A percentile compares a stretch with the other conserved stretches of the same genome.
These are phyloP conservation scores for Sepioteuthis lessoniana DNA, from an alignment of 2,888 invertebrate species.

Conservation along the genomic window DNA sequence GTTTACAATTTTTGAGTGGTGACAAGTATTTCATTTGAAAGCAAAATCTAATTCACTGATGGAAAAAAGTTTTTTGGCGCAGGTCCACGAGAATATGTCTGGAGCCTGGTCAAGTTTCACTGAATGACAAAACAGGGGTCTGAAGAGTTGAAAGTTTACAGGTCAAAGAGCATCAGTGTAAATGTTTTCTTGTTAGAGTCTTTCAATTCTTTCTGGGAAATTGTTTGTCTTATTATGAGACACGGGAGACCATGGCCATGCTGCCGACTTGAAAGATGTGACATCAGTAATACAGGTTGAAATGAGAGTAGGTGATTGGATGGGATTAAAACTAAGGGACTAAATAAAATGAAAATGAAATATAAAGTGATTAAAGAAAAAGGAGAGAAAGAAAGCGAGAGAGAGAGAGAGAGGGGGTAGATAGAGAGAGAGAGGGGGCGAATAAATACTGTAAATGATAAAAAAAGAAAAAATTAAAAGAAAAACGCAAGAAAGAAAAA, in stretches of 20 bases:
- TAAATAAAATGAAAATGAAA: not conserved
- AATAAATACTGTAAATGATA: too few relatives aligned
- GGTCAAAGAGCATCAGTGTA: not conserved
- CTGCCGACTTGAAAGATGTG: not conserved
- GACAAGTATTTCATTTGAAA: not conserved
- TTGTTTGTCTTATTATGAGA: not conserved
- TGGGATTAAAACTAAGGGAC: not conserved
- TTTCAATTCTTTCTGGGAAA: not conserved
- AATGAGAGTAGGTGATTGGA: fast-evolving
- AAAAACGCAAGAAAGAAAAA: too few relatives aligned
- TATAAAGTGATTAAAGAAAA: not conserved
- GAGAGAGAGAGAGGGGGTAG: too few relatives aligned
- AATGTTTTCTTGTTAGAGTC: not conserved
- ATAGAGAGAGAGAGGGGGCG: too few relatives aligned
- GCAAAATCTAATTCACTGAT: not conserved
- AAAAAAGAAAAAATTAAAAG: too few relatives aligned
- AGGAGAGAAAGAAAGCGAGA: not conserved
- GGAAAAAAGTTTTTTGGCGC: not conserved
- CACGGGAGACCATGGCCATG: not conserved
- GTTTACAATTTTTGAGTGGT: not conserved
- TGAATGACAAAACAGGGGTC: not conserved
- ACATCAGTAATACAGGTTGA: not conserved
- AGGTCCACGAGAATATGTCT: not conserved
- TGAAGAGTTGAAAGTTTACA: too few relatives aligned
- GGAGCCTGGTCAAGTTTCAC: not conserved